A percentile compares a stretch with the other conserved stretches of the same genome.
Evolutionary conservation across 2,797 vertebrate species (phyloP).

Genomic region (Rousettus madagascariensis): DNA sequence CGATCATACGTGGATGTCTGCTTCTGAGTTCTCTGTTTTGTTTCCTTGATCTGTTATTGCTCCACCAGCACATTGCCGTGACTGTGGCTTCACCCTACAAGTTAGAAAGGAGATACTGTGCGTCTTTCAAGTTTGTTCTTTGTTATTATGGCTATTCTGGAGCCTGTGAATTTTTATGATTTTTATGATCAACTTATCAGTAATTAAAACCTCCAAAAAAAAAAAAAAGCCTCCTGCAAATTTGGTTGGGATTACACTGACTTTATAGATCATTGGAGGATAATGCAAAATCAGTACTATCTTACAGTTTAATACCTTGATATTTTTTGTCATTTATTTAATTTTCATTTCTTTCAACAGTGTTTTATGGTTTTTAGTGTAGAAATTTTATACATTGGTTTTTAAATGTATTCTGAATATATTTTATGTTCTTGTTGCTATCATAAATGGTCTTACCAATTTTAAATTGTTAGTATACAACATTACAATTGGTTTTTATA

Average conservation of each 20-base stretch:
- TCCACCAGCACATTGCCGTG: rapidly evolving
- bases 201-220: not conserved
- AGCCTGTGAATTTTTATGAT: not conserved
- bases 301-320: not conserved
- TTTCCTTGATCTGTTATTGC: not conserved
- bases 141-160: not conserved
- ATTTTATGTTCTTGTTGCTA: not conserved
- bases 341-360: not conserved
- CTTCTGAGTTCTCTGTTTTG: not conserved
- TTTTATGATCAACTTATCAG: not conserved
- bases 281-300: not conserved
- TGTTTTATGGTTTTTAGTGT: not conserved
- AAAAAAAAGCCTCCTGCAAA: not conserved
- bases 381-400: not conserved
- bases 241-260: not conserved
- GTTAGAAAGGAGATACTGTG: not conserved
- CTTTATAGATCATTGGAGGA: not conserved
- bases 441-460: not conserved
- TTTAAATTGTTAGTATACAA: not conserved
- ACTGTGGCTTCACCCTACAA: not conserved
- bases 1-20: not conserved
- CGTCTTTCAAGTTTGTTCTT: not conserved
- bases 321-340: not conserved
- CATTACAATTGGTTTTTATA: not conserved
- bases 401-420: not conserved